phyloP scores from a whole-genome alignment of 2,888 invertebrate genomes.

The Hyalella azteca region DNA sequence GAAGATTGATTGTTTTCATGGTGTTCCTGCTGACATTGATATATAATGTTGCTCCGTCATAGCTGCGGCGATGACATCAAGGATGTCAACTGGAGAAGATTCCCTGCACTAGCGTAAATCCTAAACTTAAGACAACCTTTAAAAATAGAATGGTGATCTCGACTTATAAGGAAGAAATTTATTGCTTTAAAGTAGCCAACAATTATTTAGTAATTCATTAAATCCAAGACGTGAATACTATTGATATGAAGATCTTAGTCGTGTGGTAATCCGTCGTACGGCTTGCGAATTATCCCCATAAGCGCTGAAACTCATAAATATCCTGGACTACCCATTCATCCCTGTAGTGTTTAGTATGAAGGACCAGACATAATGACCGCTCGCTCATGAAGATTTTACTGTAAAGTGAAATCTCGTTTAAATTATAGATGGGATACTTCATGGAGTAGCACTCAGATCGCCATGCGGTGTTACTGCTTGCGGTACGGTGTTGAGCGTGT shows the following conservation, averaged over 20 bases:
- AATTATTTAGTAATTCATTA: neutral
- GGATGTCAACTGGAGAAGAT: neutral
- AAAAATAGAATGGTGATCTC: slow-evolving; percentile 7
- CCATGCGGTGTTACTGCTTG: neutral
- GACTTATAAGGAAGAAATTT: slow-evolving; percentile 5
- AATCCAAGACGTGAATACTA: neutral
- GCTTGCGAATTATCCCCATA: too few species aligned
- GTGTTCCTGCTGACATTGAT: neutral
- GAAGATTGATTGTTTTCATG: neutral
- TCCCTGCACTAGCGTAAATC: neutral
- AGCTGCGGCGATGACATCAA: neutral
- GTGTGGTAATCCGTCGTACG: too few species aligned
- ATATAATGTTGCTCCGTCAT: neutral
- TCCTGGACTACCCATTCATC: too few species aligned
- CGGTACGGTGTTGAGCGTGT: neutral
- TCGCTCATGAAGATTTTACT: neutral
- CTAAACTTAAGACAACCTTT: neutral
- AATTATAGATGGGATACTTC: neutral
- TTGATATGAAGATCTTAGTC: too few species aligned
- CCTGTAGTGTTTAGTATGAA: slow-evolving; percentile 1
- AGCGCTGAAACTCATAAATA: too few species aligned
- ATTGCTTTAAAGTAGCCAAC: neutral
- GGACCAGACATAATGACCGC: neutral
- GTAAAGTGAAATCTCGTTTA: neutral
- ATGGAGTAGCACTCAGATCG: neutral